Evolutionary conservation across 2,113 vertebrate species (phyloP), one percentile per base, ranked within the genome.

Genomic region (Phoxinus phoxinus): DNA sequence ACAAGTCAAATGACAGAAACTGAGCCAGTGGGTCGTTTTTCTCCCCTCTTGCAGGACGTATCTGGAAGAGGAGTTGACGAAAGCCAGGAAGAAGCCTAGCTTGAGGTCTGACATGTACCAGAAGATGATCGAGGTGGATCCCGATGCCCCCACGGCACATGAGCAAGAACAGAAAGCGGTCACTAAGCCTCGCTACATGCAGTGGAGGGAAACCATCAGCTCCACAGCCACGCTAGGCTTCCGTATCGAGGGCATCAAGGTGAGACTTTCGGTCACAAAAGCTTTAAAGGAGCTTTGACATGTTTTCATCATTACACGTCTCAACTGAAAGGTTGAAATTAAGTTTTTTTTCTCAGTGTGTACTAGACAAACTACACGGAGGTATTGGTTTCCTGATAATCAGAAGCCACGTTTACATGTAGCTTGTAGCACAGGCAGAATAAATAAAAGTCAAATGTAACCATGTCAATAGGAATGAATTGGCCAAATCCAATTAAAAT

Each of bases 141-240:
- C 97, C 0, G 85, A 91, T 0, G 98, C 98, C 0, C 97, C 98
- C 0, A 98, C 97, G 0, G 88, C 92, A 1, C 96, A 99, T 89
- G 98, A 99, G 82, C 94, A 95, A 0, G 89, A 94, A 17, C 94
- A 96, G 90, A 94, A 96, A 67, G 97, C 96, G 0, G 98, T 99
- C 88, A 98, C 97, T 88, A 99, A 99, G 91, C 98, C 98, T 0
- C 95, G 98, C 75, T 99, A 99, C 94, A 99, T 99, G 98, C 97
- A 99, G 92, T 99, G 98, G 98, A 94, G 98, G 3, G 98, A 99
- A 93, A 99, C 98, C 79, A 97, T 99, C 90, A 99, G 97, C 91
- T 99, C 98, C 0, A 99, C 97, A 0, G 95, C 97, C 87, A 99
- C 97, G 0, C 94, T 99, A 10, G 98, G 98, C 73, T 99, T 99